Conservation (phyloP, 2,888 invertebrate species). For the Selenia dentaria region DNA sequence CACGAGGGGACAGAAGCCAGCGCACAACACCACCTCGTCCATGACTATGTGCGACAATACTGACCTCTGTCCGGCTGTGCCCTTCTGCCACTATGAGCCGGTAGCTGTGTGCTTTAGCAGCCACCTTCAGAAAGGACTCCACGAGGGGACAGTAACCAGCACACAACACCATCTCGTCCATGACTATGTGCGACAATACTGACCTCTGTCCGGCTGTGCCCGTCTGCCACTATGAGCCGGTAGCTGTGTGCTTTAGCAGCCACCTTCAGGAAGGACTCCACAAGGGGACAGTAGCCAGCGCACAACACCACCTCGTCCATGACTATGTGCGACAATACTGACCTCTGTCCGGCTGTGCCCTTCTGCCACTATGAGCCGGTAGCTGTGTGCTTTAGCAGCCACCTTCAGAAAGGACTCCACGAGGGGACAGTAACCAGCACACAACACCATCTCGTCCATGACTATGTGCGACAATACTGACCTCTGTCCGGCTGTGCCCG, state of each 20-base stretch:
- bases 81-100: slow-evolving; percentile 89
- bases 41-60: background rate
- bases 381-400: slow-evolving; percentile 88
- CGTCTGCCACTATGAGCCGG: too few species aligned
- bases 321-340: background rate
- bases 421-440: slow-evolving; percentile 90
- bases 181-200: too few species aligned
- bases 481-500: too few species aligned
- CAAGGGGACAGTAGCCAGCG: too few species aligned
- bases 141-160: slow-evolving; percentile 91
- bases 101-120: slow-evolving; percentile 88
- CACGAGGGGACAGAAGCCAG: too few species aligned
- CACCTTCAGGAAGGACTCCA: too few species aligned
- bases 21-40: too few species aligned
- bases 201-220: too few species aligned
- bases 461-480: too few species aligned
- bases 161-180: slow-evolving; percentile 94
- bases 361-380: slow-evolving; percentile 89
- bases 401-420: slow-evolving; percentile 94
- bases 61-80: slow-evolving; percentile 63
- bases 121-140: slow-evolving; percentile 93
- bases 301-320: too few species aligned
- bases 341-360: slow-evolving; percentile 77
- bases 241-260: too few species aligned
- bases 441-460: slow-evolving; percentile 94